A percentile compares a stretch with the other conserved stretches of the same genome.
Conservation (phyloP, 2,888 invertebrate genomes). For the Nomada lathburiana region DNA sequence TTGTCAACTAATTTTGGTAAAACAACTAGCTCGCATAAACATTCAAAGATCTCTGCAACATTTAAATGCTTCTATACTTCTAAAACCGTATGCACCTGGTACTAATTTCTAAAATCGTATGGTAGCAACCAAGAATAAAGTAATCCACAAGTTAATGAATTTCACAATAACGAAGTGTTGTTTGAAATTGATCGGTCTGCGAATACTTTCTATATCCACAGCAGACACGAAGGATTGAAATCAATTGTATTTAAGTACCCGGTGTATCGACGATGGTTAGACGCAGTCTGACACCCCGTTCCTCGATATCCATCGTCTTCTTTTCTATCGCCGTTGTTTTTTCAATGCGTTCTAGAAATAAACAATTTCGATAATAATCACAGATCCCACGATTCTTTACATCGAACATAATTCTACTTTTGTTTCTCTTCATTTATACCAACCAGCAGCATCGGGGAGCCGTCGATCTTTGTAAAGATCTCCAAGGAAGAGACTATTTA, state of each 20-base stretch:
- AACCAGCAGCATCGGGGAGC: slow-evolving; percentile 90
- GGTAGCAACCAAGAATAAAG: too few species aligned
- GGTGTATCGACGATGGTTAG: slow-evolving; percentile 98
- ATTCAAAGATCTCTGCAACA: too few species aligned
- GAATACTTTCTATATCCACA: too few species aligned
- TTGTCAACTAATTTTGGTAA: too few species aligned
- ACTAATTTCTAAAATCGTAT: too few species aligned
- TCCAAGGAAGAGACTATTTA: slow-evolving; percentile 97
- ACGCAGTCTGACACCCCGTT: slow-evolving; percentile 95
- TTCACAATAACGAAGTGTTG: too few species aligned
- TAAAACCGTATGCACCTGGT: too few species aligned
- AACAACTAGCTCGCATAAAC: too few species aligned
- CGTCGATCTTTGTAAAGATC: slow-evolving; percentile 96
- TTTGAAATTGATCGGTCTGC: too few species aligned
- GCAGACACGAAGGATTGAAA: background rate
- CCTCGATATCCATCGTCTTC: slow-evolving; percentile 97
- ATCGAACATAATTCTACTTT: background rate
- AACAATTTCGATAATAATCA: background rate
- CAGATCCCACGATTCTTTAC: background rate
- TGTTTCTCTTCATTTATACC: slow-evolving; percentile 52
- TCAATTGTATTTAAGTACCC: slow-evolving; percentile 82
- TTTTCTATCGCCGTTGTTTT: slow-evolving; percentile 88
- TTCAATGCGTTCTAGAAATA: slow-evolving; percentile 85
- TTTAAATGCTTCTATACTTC: too few species aligned
- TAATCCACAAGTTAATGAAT: too few species aligned